phyloP scores from a whole-genome alignment of 1,140 invertebrate species.

The Drosophila erecta region DNA sequence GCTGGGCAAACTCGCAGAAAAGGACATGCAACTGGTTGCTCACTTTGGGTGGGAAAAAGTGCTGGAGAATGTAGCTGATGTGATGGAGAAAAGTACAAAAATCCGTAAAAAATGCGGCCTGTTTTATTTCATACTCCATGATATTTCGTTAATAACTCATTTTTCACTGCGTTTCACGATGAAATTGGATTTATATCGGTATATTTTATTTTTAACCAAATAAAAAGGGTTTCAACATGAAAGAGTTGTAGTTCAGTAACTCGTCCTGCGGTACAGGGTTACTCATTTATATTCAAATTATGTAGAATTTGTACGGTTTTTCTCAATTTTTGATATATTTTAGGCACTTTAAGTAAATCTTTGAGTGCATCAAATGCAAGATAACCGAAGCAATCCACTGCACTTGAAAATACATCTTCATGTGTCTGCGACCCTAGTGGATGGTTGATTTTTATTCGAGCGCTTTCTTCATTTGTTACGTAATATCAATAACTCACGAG shows the following conservation, averaged over 20 bases:
- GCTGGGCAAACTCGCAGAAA: constrained; percentile 19
- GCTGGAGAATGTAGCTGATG: constrained; percentile 9
- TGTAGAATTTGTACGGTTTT: not conserved
- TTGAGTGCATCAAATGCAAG: not conserved
- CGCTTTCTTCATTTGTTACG: constrained; percentile 80
- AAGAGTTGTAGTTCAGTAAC: not conserved
- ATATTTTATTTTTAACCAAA: not conserved
- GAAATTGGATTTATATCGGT: not conserved
- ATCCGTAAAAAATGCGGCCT: not conserved
- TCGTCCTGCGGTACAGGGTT: not conserved
- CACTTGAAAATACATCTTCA: constrained; percentile 8
- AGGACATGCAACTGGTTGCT: constrained; percentile 71
- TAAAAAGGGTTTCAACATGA: not conserved
- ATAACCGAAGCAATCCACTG: not conserved
- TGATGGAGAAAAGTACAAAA: constrained; percentile 24
- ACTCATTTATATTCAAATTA: not conserved
- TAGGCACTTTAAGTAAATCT: not conserved
- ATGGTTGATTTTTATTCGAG: constrained; percentile 75
- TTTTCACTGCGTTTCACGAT: not conserved
- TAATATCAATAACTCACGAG: constrained; percentile 82
- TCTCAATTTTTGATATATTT: not conserved
- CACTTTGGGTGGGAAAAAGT: not conserved
- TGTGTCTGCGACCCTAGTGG: constrained; percentile 42
- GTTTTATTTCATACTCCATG: not conserved
- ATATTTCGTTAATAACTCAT: not conserved